These are phyloP conservation scores for Siphamia tubifer DNA, from an alignment of 2,113 vertebrate genomes.

Conservation along the genomic window DNA sequence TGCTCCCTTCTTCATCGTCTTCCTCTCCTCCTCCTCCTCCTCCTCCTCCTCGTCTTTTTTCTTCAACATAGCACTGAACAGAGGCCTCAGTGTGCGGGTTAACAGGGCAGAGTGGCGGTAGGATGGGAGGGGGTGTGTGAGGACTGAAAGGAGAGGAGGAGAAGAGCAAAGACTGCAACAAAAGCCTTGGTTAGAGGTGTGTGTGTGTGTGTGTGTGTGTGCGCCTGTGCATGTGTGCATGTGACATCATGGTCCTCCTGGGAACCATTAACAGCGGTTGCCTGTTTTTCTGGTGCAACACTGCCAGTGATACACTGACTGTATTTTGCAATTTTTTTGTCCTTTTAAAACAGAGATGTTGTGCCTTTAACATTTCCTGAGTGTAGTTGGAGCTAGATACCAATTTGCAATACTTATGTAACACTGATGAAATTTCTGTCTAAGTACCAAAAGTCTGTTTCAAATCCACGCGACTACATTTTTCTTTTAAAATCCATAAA, in stretches of 20 bases:
- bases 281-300: background rate
- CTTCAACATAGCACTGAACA: conserved; percentile 64
- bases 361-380: background rate
- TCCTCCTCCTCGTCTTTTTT: conserved; percentile 23
- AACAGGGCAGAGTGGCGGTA: conserved; percentile 28
- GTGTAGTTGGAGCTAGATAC: too few relatives aligned
- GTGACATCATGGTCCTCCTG: conserved; percentile 15
- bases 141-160: conserved; percentile 32
- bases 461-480: too few relatives aligned
- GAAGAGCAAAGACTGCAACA: conserved; percentile 41
- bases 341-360: too few relatives aligned
- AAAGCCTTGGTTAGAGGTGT: conserved; percentile 39
- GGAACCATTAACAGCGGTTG: conserved; percentile 20
- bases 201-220: background rate
- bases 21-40: conserved; percentile 9
- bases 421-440: too few relatives aligned
- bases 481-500: too few relatives aligned
- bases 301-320: background rate
- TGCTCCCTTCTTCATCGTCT: background rate
- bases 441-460: too few relatives aligned
- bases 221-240: too few relatives aligned
- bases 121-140: conserved; percentile 21
- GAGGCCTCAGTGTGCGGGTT: conserved; percentile 72
- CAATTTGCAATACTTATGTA: too few relatives aligned
- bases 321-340: background rate